A percentile compares a stretch with the other conserved stretches of the same genome.
These are phyloP conservation scores for Phaethon lepturus DNA, from an alignment of 2,113 vertebrate species.

Conservation along the genomic window DNA sequence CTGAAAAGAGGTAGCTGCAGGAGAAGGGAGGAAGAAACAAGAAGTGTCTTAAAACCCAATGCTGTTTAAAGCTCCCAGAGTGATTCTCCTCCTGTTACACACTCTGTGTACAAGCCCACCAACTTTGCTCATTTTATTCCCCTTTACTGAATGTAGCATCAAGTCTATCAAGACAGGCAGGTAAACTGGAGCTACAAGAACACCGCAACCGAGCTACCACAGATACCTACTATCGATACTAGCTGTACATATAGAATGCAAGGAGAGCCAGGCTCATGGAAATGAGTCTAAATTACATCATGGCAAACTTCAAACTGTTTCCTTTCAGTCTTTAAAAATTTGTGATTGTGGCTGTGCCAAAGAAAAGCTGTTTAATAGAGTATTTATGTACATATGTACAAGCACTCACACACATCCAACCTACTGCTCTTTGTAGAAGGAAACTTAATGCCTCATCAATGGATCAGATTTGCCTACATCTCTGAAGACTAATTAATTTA, in stretches of 20 bases:
- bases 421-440: background rate
- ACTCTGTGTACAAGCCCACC: background rate
- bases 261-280: background rate
- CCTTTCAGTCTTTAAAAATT: background rate
- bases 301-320: background rate
- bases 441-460: background rate
- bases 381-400: background rate
- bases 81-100: background rate
- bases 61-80: background rate
- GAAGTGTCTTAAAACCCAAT: background rate
- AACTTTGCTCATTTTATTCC: background rate
- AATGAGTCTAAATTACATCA: background rate
- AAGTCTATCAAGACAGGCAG: background rate
- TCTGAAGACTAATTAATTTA: slow-evolving; percentile 42
- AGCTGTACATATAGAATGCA: background rate
- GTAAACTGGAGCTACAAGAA: background rate
- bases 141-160: background rate
- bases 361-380: background rate
- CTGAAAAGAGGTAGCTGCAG: background rate
- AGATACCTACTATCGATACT: background rate
- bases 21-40: background rate
- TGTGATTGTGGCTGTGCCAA: background rate
- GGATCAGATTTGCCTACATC: slow-evolving; percentile 4
- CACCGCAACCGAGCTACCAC: background rate
- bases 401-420: background rate